Evolutionary conservation across 2,797 vertebrate species (phyloP).

Genomic region (Streptopelia turtur): DNA sequence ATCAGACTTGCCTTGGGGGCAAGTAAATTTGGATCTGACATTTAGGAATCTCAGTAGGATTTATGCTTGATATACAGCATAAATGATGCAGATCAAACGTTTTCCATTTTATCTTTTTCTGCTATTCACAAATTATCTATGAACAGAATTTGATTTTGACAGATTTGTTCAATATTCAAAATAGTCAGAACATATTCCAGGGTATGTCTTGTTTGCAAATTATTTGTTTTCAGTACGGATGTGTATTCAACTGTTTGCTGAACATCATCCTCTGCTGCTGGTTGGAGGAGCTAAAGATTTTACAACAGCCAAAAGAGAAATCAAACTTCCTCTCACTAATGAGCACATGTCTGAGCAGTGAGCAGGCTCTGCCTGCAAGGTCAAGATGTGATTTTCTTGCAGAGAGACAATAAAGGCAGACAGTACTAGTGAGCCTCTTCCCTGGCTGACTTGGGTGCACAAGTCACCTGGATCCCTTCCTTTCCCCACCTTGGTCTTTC

Average conservation of each 20-base stretch:
- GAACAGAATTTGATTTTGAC: constrained; percentile 50
- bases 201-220: constrained; percentile 22
- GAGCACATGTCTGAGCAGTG: neutral
- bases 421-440: neutral
- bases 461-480: neutral
- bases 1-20: neutral
- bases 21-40: neutral
- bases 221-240: neutral
- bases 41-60: neutral
- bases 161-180: constrained; percentile 50
- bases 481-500: neutral
- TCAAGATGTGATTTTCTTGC: neutral
- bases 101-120: constrained; percentile 35
- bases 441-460: rapidly evolving
- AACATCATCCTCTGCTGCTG: neutral
- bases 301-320: neutral
- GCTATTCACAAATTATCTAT: constrained; percentile 17
- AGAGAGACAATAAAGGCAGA: neutral
- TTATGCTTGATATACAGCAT: constrained; percentile 7
- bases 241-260: neutral
- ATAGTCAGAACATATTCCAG: constrained; percentile 6
- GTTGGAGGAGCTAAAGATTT: neutral
- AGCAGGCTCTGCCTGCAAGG: neutral
- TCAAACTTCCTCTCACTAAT: neutral
- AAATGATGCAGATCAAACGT: constrained; percentile 25